Conservation (phyloP, 1,140 invertebrate species). For the Drosophila lini region DNA sequence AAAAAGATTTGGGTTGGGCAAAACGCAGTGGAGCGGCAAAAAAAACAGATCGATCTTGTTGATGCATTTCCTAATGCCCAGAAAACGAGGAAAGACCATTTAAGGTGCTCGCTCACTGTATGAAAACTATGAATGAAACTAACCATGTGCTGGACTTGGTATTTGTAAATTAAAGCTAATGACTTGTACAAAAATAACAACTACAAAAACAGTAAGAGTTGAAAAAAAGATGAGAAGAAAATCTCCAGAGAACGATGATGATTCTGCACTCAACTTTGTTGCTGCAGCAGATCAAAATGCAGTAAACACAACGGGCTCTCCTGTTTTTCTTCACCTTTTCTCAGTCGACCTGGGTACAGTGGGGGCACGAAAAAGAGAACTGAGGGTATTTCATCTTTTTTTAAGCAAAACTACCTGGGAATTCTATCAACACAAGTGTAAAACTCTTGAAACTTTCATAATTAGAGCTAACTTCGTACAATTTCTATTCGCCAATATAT, state of each 20-base stretch:
- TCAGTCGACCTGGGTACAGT: conserved; percentile 5
- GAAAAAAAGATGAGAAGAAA: conserved; percentile 25
- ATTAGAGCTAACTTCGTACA: too few relatives aligned
- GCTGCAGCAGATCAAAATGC: conserved; percentile 66
- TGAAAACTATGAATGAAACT: conserved; percentile 68
- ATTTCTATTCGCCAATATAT: too few relatives aligned
- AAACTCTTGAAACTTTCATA: too few relatives aligned
- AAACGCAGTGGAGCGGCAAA: conserved; percentile 34
- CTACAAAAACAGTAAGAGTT: conserved; percentile 9
- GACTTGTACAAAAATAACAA: conserved; percentile 75
- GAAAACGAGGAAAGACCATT: conserved; percentile 29
- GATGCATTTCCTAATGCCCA: conserved; percentile 33
- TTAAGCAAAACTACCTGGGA: not conserved
- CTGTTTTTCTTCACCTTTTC: conserved; percentile 35
- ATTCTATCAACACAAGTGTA: not conserved
- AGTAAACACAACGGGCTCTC: conserved; percentile 66
- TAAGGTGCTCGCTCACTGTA: conserved; percentile 13
- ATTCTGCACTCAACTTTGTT: conserved; percentile 27
- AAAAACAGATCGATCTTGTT: conserved; percentile 42
- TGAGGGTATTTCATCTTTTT: too few relatives aligned
- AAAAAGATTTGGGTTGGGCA: conserved; percentile 26
- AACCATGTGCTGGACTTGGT: conserved; percentile 34
- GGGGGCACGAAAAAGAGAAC: too few relatives aligned
- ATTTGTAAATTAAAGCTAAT: conserved; percentile 81
- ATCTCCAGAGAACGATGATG: conserved; percentile 35